phyloP scores from a whole-genome alignment of 2,113 vertebrate species.

The Neotragus moschatus region DNA sequence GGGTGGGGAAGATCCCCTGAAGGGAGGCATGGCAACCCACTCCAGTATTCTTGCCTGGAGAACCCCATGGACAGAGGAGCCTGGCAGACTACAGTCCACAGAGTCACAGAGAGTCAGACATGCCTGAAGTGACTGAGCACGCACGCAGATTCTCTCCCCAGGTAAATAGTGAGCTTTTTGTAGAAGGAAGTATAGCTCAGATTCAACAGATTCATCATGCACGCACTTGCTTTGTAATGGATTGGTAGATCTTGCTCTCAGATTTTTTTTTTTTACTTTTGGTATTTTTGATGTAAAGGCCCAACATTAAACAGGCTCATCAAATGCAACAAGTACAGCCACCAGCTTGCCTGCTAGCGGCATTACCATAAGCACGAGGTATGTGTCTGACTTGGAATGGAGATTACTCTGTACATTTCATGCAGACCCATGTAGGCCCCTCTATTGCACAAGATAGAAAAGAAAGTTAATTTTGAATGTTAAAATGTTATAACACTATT shows the following conservation, averaged over 20 bases:
- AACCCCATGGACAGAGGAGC: neutral
- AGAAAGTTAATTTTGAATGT: neutral
- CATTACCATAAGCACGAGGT: neutral
- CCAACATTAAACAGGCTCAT: neutral
- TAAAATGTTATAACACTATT: neutral
- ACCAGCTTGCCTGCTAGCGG: neutral
- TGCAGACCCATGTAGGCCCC: neutral
- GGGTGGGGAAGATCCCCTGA: neutral
- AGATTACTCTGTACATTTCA: too few species aligned
- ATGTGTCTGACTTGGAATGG: neutral
- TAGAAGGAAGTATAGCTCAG: neutral
- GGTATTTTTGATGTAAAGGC: neutral
- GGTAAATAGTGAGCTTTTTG: neutral
- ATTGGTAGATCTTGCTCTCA: neutral
- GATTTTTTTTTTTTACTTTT: neutral
- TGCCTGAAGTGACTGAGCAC: neutral
- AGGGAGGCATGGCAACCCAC: neutral
- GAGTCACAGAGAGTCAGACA: neutral
- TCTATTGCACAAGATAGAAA: neutral
- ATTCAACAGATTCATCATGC: neutral
- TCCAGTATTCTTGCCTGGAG: neutral
- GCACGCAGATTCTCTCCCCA: neutral
- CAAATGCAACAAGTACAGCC: neutral
- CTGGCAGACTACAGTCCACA: neutral
- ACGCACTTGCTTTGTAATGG: neutral